A percentile compares a stretch with the other conserved stretches of the same genome.
Evolutionary conservation across 2,113 vertebrate genomes (phyloP).

Genomic region (Sinocyclocheilus grahami): DNA sequence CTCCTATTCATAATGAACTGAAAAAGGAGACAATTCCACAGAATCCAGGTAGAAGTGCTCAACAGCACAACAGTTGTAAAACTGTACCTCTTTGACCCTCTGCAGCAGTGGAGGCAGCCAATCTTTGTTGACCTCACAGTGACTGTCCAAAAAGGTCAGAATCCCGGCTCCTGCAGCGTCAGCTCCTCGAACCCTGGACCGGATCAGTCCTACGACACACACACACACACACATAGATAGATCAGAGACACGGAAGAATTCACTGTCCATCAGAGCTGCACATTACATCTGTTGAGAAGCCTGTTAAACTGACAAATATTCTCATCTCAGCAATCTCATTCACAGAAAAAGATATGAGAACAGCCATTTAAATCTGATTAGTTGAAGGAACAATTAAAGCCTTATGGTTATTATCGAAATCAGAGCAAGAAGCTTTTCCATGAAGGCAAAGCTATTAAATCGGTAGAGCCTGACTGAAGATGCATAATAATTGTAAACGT

Average conservation of each 20-base stretch:
- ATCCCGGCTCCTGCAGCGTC: conserved; percentile 82
- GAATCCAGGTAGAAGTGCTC: background rate
- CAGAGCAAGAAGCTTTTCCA: conserved; percentile 60
- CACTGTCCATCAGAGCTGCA: background rate
- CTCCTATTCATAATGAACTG: background rate
- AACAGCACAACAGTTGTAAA: background rate
- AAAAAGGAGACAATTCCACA: background rate
- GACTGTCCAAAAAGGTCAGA: conserved; percentile 95
- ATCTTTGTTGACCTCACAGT: conserved; percentile 98
- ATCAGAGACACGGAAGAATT: background rate
- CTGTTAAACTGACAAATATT: conserved; percentile 17
- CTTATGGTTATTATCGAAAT: conserved; percentile 30
- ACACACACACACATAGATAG: background rate
- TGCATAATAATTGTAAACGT: conserved; percentile 65
- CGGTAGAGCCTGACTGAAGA: conserved; percentile 68
- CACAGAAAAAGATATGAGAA: background rate
- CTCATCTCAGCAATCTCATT: conserved; percentile 25
- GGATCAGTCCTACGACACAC: conserved; percentile 86
- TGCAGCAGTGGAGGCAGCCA: conserved; percentile 94
- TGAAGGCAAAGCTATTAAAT: conserved; percentile 69
- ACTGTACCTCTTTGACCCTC: conserved; percentile 88
- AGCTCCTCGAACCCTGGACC: conserved; percentile 91
- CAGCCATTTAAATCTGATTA: conserved; percentile 65
- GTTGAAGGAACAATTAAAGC: conserved; percentile 62
- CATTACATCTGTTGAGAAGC: conserved; percentile 20